These are phyloP conservation scores for Drosophila elegans DNA, from an alignment of 1,140 invertebrate genomes.

Conservation along the genomic window DNA sequence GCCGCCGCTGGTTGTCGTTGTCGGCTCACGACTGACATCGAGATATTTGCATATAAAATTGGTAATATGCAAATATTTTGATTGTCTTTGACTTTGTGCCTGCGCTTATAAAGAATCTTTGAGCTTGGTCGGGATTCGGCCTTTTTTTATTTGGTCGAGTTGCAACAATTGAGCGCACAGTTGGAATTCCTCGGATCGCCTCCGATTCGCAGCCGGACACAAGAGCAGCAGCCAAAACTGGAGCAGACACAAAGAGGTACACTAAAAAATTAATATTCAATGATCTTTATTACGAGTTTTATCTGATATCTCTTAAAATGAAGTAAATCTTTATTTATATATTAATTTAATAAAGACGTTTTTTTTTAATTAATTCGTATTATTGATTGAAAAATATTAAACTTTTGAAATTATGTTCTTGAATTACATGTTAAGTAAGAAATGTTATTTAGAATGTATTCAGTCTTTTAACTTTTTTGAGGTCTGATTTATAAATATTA, in stretches of 20 bases:
- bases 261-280: neutral
- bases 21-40: constrained; percentile 78
- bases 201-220: constrained; percentile 43
- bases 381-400: no score
- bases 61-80: constrained; percentile 84
- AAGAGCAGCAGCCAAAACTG: constrained; percentile 60
- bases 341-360: no score
- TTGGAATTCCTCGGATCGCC: constrained; percentile 72
- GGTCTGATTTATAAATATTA: no score
- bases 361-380: no score
- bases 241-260: constrained; percentile 48
- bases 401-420: no score
- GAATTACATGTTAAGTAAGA: no score
- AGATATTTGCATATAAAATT: constrained; percentile 82
- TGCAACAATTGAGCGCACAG: constrained; percentile 76
- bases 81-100: constrained; percentile 83
- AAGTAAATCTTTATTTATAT: no score
- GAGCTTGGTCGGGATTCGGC: constrained; percentile 58
- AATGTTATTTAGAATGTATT: no score
- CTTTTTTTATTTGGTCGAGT: constrained; percentile 22
- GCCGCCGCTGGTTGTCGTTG: constrained; percentile 45
- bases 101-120: constrained; percentile 83
- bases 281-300: no score
- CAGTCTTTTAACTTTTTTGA: no score
- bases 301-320: no score